Evolutionary conservation across 2,797 vertebrate genomes (phyloP).

Genomic region (Gadopsis bispinosus): DNA sequence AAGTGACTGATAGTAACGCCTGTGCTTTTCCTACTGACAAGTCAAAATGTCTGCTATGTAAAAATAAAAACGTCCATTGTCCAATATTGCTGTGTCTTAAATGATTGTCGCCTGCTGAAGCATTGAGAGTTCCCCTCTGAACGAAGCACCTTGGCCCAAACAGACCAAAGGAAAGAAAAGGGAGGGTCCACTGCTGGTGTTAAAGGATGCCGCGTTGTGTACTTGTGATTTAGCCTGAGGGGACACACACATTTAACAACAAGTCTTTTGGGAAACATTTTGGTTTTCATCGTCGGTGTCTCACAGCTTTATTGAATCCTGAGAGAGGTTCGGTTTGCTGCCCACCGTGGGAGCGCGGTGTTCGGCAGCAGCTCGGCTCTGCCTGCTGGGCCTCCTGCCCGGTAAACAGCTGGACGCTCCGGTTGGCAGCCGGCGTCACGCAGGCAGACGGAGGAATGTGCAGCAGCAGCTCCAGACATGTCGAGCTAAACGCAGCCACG

Average conservation of each 20-base stretch:
- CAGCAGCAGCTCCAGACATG: conserved; percentile 49
- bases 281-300: not conserved
- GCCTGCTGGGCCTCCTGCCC: conserved; percentile 19
- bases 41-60: too few species aligned
- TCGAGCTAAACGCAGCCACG: conserved; percentile 12
- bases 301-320: too few species aligned
- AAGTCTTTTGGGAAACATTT: not conserved
- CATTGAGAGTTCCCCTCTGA: too few species aligned
- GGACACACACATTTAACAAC: not conserved
- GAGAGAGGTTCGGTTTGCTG: too few species aligned
- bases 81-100: too few species aligned
- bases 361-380: not conserved
- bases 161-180: too few species aligned
- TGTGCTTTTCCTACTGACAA: too few species aligned
- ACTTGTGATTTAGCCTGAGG: not conserved
- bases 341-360: too few species aligned
- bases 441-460: conserved; percentile 36
- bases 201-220: not conserved
- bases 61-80: too few species aligned
- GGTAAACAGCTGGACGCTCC: conserved; percentile 6
- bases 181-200: not conserved
- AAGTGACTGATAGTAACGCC: too few species aligned
- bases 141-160: too few species aligned
- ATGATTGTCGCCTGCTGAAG: too few species aligned
- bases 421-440: conserved; percentile 12